Conservation (phyloP, 30 jellyfish, hydroid and myxozoan species). For the Phacellophora camtschatica region DNA sequence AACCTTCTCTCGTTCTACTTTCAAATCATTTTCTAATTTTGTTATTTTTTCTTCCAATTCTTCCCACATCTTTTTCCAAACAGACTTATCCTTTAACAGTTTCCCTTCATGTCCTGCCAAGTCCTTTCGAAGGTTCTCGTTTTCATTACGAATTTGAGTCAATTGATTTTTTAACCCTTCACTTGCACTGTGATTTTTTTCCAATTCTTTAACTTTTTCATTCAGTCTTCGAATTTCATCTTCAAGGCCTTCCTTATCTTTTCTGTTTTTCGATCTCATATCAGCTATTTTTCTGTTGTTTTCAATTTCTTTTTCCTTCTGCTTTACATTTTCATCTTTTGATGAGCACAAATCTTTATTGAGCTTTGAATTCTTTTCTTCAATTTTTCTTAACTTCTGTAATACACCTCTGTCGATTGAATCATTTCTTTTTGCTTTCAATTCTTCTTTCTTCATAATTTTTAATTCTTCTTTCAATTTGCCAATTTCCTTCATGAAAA, state of each 20-base stretch:
- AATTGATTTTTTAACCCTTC: neutral
- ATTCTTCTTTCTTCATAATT: neutral
- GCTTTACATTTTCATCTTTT: neutral
- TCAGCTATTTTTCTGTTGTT: neutral
- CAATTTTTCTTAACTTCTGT: neutral
- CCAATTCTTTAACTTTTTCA: neutral
- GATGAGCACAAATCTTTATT: neutral
- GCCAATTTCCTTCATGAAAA: neutral
- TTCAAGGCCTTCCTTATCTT: neutral
- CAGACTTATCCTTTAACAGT: conserved; percentile 31
- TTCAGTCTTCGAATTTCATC: conserved; percentile 15
- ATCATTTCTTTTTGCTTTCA: neutral
- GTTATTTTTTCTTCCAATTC: conserved; percentile 20
- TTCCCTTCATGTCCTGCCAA: conserved; percentile 36
- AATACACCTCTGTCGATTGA: neutral
- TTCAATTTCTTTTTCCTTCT: neutral
- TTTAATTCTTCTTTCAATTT: neutral
- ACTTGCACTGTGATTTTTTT: neutral
- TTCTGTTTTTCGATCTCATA: neutral
- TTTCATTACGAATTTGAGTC: neutral
- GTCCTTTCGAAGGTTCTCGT: conserved; percentile 21
- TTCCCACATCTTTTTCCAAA: neutral
- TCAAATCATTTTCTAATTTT: neutral
- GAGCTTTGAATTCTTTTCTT: conserved; percentile 12
- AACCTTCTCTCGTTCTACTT: neutral